phyloP scores from a whole-genome alignment of 1,140 invertebrate genomes.

The Carposina sasakii region DNA sequence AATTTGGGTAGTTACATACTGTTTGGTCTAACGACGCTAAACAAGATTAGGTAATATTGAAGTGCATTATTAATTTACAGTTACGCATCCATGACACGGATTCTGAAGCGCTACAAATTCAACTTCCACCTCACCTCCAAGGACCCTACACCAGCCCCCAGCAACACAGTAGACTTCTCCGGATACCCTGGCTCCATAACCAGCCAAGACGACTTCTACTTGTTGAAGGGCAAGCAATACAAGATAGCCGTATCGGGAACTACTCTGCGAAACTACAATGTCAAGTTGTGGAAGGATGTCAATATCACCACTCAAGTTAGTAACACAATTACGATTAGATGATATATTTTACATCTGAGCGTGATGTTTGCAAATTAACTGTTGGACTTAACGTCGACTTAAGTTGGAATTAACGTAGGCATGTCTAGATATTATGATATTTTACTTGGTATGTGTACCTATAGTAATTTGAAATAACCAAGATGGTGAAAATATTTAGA shows the following conservation, averaged over 20 bases:
- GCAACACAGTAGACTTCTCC: slow-evolving; percentile 83
- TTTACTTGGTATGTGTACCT: too few species aligned
- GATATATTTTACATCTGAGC: too few species aligned
- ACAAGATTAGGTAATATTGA: not conserved
- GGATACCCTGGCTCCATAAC: slow-evolving; percentile 91
- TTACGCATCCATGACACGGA: slow-evolving; percentile 89
- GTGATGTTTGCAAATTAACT: too few species aligned
- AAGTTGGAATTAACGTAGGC: too few species aligned
- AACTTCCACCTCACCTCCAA: slow-evolving; percentile 79
- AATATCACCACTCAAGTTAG: slow-evolving; percentile 67
- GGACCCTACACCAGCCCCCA: slow-evolving; percentile 75
- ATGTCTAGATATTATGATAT: too few species aligned
- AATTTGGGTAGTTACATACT: not conserved
- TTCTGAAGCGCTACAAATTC: slow-evolving; percentile 93
- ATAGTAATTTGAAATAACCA: too few species aligned
- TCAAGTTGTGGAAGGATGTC: slow-evolving; percentile 70
- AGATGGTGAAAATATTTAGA: too few species aligned
- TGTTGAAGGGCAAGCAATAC: slow-evolving; percentile 69
- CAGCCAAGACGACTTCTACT: slow-evolving; percentile 92
- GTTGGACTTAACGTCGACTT: too few species aligned
- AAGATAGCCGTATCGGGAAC: slow-evolving; percentile 75
- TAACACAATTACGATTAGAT: too few species aligned
- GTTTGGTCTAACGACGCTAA: not conserved
- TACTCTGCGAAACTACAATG: slow-evolving; percentile 73
- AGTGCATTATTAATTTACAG: slow-evolving; percentile 27